Conservation (phyloP, 2,888 invertebrate species). For the Sepioteuthis lessoniana region DNA sequence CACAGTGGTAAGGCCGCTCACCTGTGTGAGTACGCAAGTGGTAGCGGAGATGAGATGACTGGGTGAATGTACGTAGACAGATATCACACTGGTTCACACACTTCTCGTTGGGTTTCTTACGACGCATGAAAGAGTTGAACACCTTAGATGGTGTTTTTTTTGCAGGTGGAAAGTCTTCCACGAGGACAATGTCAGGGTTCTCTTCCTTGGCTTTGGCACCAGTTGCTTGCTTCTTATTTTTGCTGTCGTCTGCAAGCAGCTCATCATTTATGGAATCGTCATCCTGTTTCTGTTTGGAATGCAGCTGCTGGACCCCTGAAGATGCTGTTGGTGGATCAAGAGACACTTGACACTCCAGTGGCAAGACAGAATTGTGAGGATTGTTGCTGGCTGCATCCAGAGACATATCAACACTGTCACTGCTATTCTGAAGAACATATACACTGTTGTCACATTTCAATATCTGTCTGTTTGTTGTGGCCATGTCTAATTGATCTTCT, state of each 20-base stretch:
- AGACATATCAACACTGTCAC: neutral
- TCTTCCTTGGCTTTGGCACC: neutral
- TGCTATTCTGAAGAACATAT: neutral
- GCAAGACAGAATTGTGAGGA: neutral
- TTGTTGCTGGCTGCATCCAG: neutral
- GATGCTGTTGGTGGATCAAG: neutral
- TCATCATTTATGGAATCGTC: neutral
- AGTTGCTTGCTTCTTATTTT: neutral
- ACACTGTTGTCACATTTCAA: constrained; percentile 14
- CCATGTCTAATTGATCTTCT: neutral
- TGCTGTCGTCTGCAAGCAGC: neutral
- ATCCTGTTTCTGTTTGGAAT: neutral
- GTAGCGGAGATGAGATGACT: constrained; percentile 40
- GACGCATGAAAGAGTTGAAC: neutral
- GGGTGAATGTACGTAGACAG: constrained; percentile 34
- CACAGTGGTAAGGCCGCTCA: constrained; percentile 42
- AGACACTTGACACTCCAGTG: neutral
- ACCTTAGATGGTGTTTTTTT: neutral
- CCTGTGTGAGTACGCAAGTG: constrained; percentile 38
- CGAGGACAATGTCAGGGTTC: constrained; percentile 8
- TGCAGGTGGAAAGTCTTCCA: neutral
- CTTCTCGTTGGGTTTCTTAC: neutral
- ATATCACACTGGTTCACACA: constrained; percentile 35
- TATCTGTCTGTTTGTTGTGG: neutral
- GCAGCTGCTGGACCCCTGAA: neutral